Base-by-base conservation (phyloP, 2,888 invertebrate species). In the Leptopilina drosophilae region DNA sequence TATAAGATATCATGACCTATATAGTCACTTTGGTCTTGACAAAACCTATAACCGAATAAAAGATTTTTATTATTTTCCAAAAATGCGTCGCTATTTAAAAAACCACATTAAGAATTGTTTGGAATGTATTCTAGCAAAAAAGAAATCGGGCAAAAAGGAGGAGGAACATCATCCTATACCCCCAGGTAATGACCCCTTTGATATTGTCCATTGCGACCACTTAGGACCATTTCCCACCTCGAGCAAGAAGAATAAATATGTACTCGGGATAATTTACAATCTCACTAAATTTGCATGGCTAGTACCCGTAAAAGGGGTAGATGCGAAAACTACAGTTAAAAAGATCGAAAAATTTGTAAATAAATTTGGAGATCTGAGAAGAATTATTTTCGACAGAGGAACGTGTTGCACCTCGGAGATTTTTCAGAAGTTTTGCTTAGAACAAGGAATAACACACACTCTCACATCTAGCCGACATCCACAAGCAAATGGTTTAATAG, bases 401-500 rank as follows among this genome's bases (percentile, higher is more conserved):
- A 83, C 84, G 0, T 76, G 78, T 3, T 86, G 83, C 49, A 85
- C 82, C 2, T 82, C 80, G n/a, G 33, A 67, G 1, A 77, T 65
- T 76, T 85, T 83, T 59, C 75, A 49, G 6, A 26, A 79, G 11
- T 84, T 82, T 75, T 82, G 84, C 69, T 5, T 64, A 0, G 56
- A 67, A 2, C 76, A 83, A 11, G 84, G 84, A 3, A 83, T 84
- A 2, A 69, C 65, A 40, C 82, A 83, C 15, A 78, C 76, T 0
- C 33, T 84, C 6, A 84, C 84, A 78, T 84, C 83, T 0, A 80
- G 83, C 15, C 49, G 84, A 26, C 84, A 85, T 56, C 83, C 82
- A 0, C 84, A 84, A 33, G 85, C 84, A 6, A 86, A 85, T 26
- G 85, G 83, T 0, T 80, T 80, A 62, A 79, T 84, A 20, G 83